Conservation (phyloP, 2,888 invertebrate genomes). For the Cryptus viduatorius region DNA sequence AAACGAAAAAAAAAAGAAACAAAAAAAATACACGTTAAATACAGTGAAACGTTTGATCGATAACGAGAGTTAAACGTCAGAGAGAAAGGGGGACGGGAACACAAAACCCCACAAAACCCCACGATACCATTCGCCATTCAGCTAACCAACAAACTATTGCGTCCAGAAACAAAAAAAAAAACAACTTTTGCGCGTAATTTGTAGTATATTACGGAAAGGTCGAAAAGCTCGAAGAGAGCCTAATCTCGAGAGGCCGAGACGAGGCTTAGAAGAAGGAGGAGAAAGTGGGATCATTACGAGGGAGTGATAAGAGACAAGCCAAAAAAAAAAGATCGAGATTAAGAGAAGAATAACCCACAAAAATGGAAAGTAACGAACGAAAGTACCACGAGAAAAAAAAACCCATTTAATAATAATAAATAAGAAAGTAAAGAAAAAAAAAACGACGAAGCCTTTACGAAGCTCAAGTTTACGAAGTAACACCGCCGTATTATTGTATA, state of each 20-base stretch:
- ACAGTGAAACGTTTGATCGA: slow-evolving; percentile 45
- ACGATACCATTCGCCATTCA: slow-evolving; percentile 72
- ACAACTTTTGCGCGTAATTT: slow-evolving; percentile 73
- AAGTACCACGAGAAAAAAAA: slow-evolving; percentile 57
- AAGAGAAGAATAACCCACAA: slow-evolving; percentile 28
- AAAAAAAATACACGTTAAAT: slow-evolving; percentile 43
- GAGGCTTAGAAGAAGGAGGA: slow-evolving; percentile 57
- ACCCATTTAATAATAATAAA: slow-evolving; percentile 59
- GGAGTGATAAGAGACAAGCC: slow-evolving; percentile 29
- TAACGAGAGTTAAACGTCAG: slow-evolving; percentile 48
- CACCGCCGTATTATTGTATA: slow-evolving; percentile 76
- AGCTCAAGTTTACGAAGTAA: slow-evolving; percentile 81
- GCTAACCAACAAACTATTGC: slow-evolving; percentile 80
- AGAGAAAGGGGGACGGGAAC: slow-evolving; percentile 57
- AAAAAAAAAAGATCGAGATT: neutral
- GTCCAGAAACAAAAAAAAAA: slow-evolving; percentile 79
- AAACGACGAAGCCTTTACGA: slow-evolving; percentile 79
- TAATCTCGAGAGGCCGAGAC: slow-evolving; percentile 53
- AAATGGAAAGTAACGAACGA: slow-evolving; percentile 53
- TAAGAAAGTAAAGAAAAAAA: slow-evolving; percentile 61
- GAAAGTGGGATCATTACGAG: slow-evolving; percentile 40
- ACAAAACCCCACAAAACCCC: slow-evolving; percentile 41
- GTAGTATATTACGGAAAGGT: slow-evolving; percentile 70
- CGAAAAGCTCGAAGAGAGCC: slow-evolving; percentile 70
- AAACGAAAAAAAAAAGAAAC: slow-evolving; percentile 55